Percentiles rank a stretch among this genome's conserved stretches.
phyloP scores from a whole-genome alignment of 2,888 invertebrate species.

The Ceramica pisi region DNA sequence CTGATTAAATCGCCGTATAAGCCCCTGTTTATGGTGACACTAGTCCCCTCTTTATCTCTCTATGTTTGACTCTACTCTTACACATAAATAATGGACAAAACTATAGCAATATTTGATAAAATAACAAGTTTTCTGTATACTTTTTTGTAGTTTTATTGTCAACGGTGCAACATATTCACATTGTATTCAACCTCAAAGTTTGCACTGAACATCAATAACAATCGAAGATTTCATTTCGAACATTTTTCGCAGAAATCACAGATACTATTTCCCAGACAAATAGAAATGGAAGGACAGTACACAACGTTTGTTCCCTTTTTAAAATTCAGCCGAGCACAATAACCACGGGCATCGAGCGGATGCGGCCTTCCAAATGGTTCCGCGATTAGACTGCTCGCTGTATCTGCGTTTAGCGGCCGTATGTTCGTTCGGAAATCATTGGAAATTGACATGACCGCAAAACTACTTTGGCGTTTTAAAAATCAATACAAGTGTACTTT shows the following conservation, averaged over 20 bases:
- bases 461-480: background rate
- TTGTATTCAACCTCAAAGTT: background rate
- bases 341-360: conserved; percentile 64
- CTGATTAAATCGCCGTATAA: background rate
- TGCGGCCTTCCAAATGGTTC: conserved; percentile 66
- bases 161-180: background rate
- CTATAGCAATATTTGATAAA: background rate
- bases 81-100: background rate
- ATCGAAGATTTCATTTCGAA: background rate
- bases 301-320: conserved; percentile 65
- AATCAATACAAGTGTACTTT: background rate
- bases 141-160: background rate
- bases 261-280: conserved; percentile 35
- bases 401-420: conserved; percentile 53
- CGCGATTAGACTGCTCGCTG: conserved; percentile 66
- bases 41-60: too few relatives aligned
- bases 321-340: conserved; percentile 70
- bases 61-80: too few relatives aligned
- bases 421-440: conserved; percentile 47
- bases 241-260: conserved; percentile 27
- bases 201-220: background rate
- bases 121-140: background rate
- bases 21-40: background rate
- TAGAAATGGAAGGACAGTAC: conserved; percentile 35
- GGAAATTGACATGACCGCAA: conserved; percentile 39